Evolutionary conservation across 1,140 invertebrate species (phyloP).

Genomic region (Yoshiicerus persimilis): DNA sequence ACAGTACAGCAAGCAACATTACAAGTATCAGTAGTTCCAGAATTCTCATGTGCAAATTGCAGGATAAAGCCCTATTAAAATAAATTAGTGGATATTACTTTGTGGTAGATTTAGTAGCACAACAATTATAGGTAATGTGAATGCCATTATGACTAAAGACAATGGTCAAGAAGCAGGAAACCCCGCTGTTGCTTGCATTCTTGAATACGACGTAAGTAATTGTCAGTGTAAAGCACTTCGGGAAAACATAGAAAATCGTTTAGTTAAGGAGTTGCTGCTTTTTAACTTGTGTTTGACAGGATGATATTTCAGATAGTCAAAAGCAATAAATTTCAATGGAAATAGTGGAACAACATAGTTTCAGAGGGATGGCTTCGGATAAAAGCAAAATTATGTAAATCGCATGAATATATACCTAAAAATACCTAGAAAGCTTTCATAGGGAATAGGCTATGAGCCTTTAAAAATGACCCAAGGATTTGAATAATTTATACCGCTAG

Average conservation of each 20-base stretch:
- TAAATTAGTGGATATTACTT: no score
- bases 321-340: conserved; percentile 61
- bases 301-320: conserved; percentile 53
- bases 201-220: conserved; percentile 20
- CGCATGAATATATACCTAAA: no score
- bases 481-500: no score
- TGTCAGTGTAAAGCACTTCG: neutral
- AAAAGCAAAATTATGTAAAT: neutral
- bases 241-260: neutral
- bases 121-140: neutral
- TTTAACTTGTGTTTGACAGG: no score
- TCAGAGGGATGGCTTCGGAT: conserved; percentile 40
- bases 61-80: no score
- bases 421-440: no score
- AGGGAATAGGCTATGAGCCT: no score
- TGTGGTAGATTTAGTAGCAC: no score
- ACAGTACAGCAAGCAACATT: no score
- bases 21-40: no score
- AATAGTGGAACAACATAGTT: conserved; percentile 65
- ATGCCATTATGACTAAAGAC: conserved; percentile 3
- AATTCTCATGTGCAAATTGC: no score
- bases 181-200: neutral
- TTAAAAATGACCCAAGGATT: no score
- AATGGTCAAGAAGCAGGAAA: conserved; percentile 13
- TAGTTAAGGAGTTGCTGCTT: neutral